Percentiles rank a stretch among this genome's conserved stretches.
phyloP scores from a whole-genome alignment of 2,888 invertebrate genomes.

The Neria commutata region DNA sequence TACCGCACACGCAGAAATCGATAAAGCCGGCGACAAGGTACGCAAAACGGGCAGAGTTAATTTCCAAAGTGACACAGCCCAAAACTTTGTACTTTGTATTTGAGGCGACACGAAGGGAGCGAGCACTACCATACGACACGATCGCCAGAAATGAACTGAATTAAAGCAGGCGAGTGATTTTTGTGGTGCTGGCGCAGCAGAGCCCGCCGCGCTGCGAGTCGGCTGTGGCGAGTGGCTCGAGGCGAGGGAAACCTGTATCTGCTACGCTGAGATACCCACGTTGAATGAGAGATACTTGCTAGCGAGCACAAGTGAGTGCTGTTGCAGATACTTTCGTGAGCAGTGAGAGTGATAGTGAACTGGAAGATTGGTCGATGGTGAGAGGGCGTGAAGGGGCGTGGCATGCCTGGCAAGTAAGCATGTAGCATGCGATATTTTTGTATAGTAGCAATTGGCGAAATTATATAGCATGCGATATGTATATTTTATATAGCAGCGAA shows the following conservation, averaged over 20 bases:
- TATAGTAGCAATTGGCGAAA: too few relatives aligned
- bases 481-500: too few relatives aligned
- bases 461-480: too few relatives aligned
- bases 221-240: too few relatives aligned
- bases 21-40: background rate
- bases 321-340: too few relatives aligned
- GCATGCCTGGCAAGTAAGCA: too few relatives aligned
- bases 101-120: conserved; percentile 5
- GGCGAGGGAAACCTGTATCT: background rate
- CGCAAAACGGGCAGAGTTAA: background rate
- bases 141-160: conserved; percentile 52
- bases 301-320: too few relatives aligned
- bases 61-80: conserved; percentile 8
- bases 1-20: background rate
- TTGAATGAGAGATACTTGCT: background rate
- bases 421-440: too few relatives aligned
- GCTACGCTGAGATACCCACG: background rate
- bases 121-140: conserved; percentile 45
- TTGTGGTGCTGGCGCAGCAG: background rate
- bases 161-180: conserved; percentile 1
- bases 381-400: too few relatives aligned
- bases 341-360: too few relatives aligned
- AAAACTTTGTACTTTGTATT: conserved; percentile 8
- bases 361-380: too few relatives aligned
- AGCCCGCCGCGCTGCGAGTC: too few relatives aligned